These are phyloP conservation scores for Drosophila lini DNA, from an alignment of 1,140 invertebrate species.

Conservation along the genomic window DNA sequence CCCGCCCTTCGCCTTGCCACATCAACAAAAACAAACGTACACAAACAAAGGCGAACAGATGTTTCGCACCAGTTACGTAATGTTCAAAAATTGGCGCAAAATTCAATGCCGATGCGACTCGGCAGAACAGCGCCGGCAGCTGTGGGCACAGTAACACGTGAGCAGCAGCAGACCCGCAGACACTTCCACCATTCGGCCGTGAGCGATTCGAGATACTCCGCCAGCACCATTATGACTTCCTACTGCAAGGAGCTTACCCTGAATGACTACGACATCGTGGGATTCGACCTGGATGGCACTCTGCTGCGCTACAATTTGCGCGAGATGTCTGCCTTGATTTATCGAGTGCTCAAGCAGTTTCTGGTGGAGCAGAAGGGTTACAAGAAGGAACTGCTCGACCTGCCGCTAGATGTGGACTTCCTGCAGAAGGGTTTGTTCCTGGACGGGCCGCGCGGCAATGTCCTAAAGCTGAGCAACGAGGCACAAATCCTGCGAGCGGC, in stretches of 20 bases:
- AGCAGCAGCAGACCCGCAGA: neutral
- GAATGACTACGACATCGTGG: conserved; percentile 90
- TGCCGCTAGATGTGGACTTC: conserved; percentile 87
- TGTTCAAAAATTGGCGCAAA: conserved; percentile 49
- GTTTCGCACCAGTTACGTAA: conserved; percentile 61
- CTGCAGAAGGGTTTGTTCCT: conserved; percentile 90
- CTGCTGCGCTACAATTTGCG: conserved; percentile 88
- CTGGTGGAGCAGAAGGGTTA: conserved; percentile 88
- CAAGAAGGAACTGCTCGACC: conserved; percentile 85
- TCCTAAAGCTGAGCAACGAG: conserved; percentile 87
- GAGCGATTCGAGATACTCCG: conserved; percentile 68
- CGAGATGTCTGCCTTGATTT: conserved; percentile 87
- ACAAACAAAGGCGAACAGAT: conserved; percentile 61
- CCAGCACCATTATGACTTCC: conserved; percentile 75
- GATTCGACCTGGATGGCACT: conserved; percentile 93
- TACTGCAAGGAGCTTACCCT: conserved; percentile 85
- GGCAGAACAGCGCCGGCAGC: neutral
- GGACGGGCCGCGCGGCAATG: conserved; percentile 90
- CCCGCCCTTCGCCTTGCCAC: conserved; percentile 15
- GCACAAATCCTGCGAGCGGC: conserved; percentile 88
- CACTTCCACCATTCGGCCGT: conserved; percentile 10
- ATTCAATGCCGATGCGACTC: conserved; percentile 14
- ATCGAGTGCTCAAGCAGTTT: conserved; percentile 87
- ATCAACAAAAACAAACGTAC: conserved; percentile 37
- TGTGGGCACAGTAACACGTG: conserved; percentile 14